A percentile compares a stretch with the other conserved stretches of the same genome.
phyloP scores from a whole-genome alignment of 1,140 invertebrate species.

The Galleria mellonella region DNA sequence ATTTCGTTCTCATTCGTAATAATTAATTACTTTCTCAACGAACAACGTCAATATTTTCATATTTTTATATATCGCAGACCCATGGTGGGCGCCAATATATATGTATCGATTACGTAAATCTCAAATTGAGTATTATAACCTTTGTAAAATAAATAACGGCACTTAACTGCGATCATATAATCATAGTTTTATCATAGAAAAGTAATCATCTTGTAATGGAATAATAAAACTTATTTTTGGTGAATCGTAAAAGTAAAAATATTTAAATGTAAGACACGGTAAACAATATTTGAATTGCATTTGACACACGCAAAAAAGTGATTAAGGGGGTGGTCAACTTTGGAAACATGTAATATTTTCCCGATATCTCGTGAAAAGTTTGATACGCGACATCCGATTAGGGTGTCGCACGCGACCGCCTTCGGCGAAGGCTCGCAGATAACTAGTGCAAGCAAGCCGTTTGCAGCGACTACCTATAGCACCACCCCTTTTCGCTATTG shows the following conservation, averaged over 20 bases:
- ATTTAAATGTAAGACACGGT: constrained; percentile 34
- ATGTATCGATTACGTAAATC: background rate
- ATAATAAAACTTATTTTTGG: background rate
- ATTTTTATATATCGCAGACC: constrained; percentile 3
- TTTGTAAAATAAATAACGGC: no score
- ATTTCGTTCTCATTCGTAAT: no score
- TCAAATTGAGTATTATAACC: no score
- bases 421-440: constrained; percentile 18
- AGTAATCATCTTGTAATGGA: background rate
- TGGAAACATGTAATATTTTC: constrained; percentile 33
- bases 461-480: constrained; percentile 26
- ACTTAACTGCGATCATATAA: no score
- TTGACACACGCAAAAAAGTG: constrained; percentile 58
- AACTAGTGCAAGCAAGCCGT: constrained; percentile 51
- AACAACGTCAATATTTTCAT: no score
- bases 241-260: background rate
- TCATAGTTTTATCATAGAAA: no score
- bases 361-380: constrained; percentile 65
- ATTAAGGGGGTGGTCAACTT: constrained; percentile 48
- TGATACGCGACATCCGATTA: constrained; percentile 13
- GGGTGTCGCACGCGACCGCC: constrained; percentile 25
- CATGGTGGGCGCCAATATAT: constrained; percentile 28
- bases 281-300: constrained; percentile 50
- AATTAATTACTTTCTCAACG: no score
- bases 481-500: constrained; percentile 43